Base-by-base conservation (phyloP, 2,113 vertebrate genomes). In the Oophaga pumilio region DNA sequence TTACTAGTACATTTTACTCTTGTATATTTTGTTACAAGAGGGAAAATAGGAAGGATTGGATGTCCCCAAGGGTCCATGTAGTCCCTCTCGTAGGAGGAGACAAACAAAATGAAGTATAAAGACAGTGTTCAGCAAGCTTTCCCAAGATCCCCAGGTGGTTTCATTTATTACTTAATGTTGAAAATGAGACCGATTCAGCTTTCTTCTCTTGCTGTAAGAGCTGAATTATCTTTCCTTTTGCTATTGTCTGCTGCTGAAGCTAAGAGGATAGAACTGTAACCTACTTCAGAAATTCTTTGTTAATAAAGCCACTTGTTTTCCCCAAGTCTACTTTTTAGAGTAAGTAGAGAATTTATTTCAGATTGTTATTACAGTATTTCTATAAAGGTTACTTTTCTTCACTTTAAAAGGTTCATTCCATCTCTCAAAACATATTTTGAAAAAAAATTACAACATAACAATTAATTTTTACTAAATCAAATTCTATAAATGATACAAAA, bases 81-180 rank as follows among this genome's bases (percentile, higher is more conserved):
- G 92, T 90, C 91, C 89, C 88, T 89, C 90, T 91, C 90, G 91
- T 92, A 91, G 92, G 93, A 94, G 92, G 91, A 94, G 92, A 92
- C 84, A 93, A 93, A 93, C 91, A 94, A 94, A 95, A 93, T 59
- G 5, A 85, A 92, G 92, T 87, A 92, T 87, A 93, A 92, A 90
- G 89, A 82, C 73, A 89, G 89, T 90, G 93, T 91, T 91, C 92
- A 93, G 88, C 89, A 91, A 91, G 94, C 92, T 91, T 95, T 95
- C 95, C 94, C 94, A 95, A 90, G 94, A 95, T 94, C 92, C 94
- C 94, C 96, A 95, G 93, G 95, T 95, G 95, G 95, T 97, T 97
- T 97, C 94, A 93, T 92, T 92, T 96, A 94, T 91, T 95, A 92
- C 91, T 90, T 93, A 93, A 94, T 93, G 92, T 89, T 93, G 93